phyloP scores from a whole-genome alignment of 2,113 vertebrate species.

The Astatoreochromis straeleni region DNA sequence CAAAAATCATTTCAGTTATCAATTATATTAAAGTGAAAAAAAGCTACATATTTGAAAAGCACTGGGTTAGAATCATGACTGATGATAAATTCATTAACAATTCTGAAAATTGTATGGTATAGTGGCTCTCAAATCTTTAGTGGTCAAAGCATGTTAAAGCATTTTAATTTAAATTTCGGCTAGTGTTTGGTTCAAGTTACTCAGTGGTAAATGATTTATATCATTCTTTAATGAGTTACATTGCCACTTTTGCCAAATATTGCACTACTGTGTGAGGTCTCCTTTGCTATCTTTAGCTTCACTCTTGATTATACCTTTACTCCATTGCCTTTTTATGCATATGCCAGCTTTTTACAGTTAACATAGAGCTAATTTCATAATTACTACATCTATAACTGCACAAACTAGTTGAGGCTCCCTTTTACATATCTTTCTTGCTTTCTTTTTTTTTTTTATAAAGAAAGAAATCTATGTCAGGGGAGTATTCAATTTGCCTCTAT shows the following conservation, averaged over 20 bases:
- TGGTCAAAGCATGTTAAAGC: neutral
- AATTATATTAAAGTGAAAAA: neutral
- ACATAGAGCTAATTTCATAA: neutral
- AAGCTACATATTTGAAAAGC: neutral
- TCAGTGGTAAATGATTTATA: neutral
- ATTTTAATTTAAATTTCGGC: neutral
- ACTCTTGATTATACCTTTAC: neutral
- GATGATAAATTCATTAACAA: neutral
- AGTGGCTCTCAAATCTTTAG: neutral
- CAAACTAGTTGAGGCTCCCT: neutral
- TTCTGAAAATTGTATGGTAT: neutral
- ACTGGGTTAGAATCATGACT: neutral
- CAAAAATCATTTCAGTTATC: neutral
- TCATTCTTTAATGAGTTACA: neutral
- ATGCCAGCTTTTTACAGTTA: neutral
- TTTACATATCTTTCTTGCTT: neutral
- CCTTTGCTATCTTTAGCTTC: neutral
- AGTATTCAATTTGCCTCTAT: neutral
- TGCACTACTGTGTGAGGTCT: neutral
- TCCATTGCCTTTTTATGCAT: neutral
- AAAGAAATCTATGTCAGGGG: neutral
- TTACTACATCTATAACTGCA: neutral
- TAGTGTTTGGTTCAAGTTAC: neutral
- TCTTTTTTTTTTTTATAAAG: neutral
- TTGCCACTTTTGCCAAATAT: neutral